These are phyloP conservation scores for Aleiodes testaceus DNA, from an alignment of 2,888 invertebrate species.

Conservation along the genomic window DNA sequence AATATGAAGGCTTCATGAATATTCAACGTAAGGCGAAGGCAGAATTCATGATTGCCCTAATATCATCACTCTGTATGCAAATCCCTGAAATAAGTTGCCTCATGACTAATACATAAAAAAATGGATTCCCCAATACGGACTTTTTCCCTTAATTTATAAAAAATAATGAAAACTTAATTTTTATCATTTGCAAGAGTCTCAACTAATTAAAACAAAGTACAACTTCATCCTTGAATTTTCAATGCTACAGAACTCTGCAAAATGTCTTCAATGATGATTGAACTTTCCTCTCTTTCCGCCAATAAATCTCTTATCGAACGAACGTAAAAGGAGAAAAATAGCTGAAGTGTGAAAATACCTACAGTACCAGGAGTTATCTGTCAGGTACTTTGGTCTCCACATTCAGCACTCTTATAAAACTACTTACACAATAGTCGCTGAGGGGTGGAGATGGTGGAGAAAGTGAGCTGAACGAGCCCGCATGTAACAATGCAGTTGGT, in stretches of 20 bases:
- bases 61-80: slow-evolving; percentile 7
- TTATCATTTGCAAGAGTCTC: slow-evolving; percentile 34
- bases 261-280: no score
- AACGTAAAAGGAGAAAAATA: slow-evolving; percentile 31
- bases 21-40: not conserved
- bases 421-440: slow-evolving; percentile 9
- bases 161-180: slow-evolving; percentile 42
- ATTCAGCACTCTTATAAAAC: slow-evolving; percentile 14
- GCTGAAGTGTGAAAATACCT: slow-evolving; percentile 15
- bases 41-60: slow-evolving; percentile 3
- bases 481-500: slow-evolving; percentile 23
- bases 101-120: slow-evolving; percentile 58
- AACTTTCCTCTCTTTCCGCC: no score
- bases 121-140: slow-evolving; percentile 42
- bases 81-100: slow-evolving; percentile 53
- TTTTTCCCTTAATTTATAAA: slow-evolving; percentile 41
- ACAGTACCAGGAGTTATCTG: not conserved
- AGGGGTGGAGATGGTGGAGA: not conserved
- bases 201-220: no score
- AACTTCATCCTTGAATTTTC: no score
- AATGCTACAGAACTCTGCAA: no score
- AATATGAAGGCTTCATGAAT: not conserved
- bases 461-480: slow-evolving; percentile 27
- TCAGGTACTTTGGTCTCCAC: slow-evolving; percentile 15
- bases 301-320: slow-evolving; percentile 1